Evolutionary conservation across 2,888 invertebrate genomes (phyloP).

Genomic region (Trisateles emortualis): DNA sequence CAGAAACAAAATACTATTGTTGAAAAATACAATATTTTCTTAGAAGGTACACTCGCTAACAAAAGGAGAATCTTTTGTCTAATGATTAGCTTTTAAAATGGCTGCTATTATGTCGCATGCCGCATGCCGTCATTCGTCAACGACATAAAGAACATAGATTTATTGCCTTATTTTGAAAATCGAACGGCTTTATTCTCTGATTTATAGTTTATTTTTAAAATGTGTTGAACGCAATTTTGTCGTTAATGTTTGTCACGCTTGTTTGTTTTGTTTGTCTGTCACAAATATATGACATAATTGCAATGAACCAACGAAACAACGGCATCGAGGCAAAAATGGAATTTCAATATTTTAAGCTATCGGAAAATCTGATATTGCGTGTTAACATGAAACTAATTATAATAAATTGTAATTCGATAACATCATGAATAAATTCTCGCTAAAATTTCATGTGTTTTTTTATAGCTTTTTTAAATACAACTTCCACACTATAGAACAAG

Average conservation of each 20-base stretch:
- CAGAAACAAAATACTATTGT: slow-evolving; percentile 60
- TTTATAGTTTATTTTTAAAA: slow-evolving; percentile 43
- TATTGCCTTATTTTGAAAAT: slow-evolving; percentile 50
- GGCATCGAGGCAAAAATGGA: slow-evolving; percentile 4
- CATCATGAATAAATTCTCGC: neutral
- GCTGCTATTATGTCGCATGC: slow-evolving; percentile 51
- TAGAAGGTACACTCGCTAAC: slow-evolving; percentile 55
- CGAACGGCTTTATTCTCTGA: slow-evolving; percentile 44
- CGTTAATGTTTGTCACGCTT: slow-evolving; percentile 9
- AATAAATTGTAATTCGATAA: slow-evolving; percentile 19
- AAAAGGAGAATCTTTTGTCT: slow-evolving; percentile 48
- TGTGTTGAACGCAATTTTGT: slow-evolving; percentile 28
- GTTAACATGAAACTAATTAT: slow-evolving; percentile 25
- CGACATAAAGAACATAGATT: slow-evolving; percentile 45
- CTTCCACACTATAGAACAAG: too few relatives aligned
- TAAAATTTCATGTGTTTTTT: too few relatives aligned
- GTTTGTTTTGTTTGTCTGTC: slow-evolving; percentile 13
- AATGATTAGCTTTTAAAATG: slow-evolving; percentile 60
- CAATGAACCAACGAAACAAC: neutral
- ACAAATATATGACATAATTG: slow-evolving; percentile 11
- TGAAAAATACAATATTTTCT: slow-evolving; percentile 58
- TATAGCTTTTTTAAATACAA: too few relatives aligned
- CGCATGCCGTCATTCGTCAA: too few relatives aligned
- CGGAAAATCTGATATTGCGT: slow-evolving; percentile 16
- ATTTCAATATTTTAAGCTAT: slow-evolving; percentile 17